Percentiles rank a stretch among this genome's conserved stretches.
Conservation (phyloP, 30 jellyfish, hydroid and myxozoan genomes). For the Rhopilema esculentum region DNA sequence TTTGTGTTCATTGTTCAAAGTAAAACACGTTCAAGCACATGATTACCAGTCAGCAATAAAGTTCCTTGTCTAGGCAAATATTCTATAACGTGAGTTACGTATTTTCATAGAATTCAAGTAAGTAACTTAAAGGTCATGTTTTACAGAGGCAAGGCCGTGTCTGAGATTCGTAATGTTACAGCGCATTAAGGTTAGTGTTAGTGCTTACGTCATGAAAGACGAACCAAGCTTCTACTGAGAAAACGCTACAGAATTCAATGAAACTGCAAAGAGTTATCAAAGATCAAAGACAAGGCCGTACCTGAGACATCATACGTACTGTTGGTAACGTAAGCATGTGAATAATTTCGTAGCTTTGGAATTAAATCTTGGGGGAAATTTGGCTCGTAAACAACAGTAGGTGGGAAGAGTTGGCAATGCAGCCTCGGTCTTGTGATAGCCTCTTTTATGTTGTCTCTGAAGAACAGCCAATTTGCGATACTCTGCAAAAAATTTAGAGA, state of each 20-base stretch:
- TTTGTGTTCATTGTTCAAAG: no score
- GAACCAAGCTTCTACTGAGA: neutral
- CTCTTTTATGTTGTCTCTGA: constrained; percentile 81
- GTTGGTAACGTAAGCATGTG: constrained; percentile 97
- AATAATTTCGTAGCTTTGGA: constrained; percentile 69
- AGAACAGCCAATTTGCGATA: constrained; percentile 94
- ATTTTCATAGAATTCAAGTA: no score
- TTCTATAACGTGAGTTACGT: no score
- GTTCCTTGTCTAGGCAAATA: no score
- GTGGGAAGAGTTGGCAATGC: constrained; percentile 99
- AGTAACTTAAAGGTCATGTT: no score
- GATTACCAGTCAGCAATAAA: no score
- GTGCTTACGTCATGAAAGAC: neutral
- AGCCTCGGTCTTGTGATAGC: constrained; percentile 97
- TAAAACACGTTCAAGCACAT: no score
- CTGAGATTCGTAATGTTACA: neutral
- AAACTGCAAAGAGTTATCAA: neutral
- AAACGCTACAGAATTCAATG: neutral
- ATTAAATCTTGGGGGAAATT: constrained; percentile 76
- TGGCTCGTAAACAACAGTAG: constrained; percentile 97
- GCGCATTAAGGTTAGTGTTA: neutral
- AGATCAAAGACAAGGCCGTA: constrained; percentile 16
- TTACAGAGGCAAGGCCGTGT: neutral
- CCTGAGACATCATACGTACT: constrained; percentile 99
- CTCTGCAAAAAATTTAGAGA: constrained; percentile 66